Percentiles rank a stretch among this genome's conserved stretches.
phyloP scores from a whole-genome alignment of 2,113 vertebrate species.

The Zosterops japonicus region DNA sequence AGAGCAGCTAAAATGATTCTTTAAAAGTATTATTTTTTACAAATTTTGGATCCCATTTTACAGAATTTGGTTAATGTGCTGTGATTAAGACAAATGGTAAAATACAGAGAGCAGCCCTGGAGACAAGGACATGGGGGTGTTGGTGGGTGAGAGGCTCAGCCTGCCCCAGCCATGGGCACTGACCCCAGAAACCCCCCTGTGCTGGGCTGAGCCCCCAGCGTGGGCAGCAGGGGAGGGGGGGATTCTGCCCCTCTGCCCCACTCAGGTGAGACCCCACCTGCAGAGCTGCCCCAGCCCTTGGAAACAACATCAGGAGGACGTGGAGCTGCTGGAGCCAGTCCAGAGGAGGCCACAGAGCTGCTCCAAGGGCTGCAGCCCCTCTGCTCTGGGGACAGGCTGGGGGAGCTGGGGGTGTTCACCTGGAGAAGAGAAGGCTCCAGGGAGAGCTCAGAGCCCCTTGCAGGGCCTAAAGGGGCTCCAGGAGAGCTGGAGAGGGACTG shows the following conservation, averaged over 20 bases:
- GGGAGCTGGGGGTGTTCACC: too few species aligned
- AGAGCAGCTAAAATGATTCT: background rate
- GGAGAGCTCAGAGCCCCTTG: background rate
- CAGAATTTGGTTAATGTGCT: background rate
- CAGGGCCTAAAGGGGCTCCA: background rate
- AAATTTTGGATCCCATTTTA: background rate
- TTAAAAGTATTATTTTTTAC: background rate
- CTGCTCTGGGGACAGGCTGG: background rate
- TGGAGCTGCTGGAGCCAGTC: background rate
- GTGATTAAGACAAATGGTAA: background rate
- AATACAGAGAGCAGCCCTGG: background rate
- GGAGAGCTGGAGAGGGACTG: background rate
- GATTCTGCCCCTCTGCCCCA: background rate
- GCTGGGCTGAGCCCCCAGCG: background rate
- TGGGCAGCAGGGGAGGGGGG: background rate
- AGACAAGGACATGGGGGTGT: background rate
- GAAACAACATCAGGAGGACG: background rate
- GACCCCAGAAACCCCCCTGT: background rate
- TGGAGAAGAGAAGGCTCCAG: background rate
- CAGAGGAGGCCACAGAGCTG: too few species aligned
- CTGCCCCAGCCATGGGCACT: background rate
- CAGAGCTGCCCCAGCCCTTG: background rate
- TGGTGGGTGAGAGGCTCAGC: background rate
- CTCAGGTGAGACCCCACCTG: background rate
- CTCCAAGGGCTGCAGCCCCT: too few species aligned